These are phyloP conservation scores for Cirrhinus molitorella DNA, from an alignment of 2,797 vertebrate genomes.

Conservation along the genomic window DNA sequence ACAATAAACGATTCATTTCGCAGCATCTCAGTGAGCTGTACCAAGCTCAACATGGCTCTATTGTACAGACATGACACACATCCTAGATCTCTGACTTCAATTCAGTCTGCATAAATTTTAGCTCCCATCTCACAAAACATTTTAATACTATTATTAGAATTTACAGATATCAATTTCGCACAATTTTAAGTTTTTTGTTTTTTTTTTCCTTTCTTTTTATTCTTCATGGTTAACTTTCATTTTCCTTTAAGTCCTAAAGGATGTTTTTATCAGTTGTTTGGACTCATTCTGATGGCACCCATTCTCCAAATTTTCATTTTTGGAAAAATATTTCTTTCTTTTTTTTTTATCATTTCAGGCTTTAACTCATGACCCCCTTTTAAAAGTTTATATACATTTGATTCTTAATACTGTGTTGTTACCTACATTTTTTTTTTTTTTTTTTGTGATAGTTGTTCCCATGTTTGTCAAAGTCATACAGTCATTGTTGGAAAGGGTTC, in stretches of 20 bases:
- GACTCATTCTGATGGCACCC: not conserved
- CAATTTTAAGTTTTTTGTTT: too few species aligned
- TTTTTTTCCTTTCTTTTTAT: too few species aligned
- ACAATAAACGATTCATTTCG: slow-evolving; percentile 51
- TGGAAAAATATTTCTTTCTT: not conserved
- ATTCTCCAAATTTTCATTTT: not conserved
- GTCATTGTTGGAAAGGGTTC: too few species aligned
- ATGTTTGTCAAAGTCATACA: too few species aligned
- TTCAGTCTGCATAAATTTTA: too few species aligned
- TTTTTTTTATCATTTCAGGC: not conserved
- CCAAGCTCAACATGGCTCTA: slow-evolving; percentile 43
- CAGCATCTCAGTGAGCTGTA: slow-evolving; percentile 25
- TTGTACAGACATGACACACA: slow-evolving; percentile 64
- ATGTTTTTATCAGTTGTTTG: too few species aligned
- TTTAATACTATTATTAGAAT: too few species aligned
- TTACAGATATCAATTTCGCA: not conserved
- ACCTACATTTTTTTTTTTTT: too few species aligned
- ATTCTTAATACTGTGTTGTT: too few species aligned
- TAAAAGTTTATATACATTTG: too few species aligned
- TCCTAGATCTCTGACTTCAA: not conserved
- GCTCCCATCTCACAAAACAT: not conserved
- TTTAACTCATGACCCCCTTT: too few species aligned
- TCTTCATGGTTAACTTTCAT: not conserved
- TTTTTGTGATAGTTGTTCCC: too few species aligned
- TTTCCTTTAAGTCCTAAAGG: not conserved